Conservation (phyloP, 1,140 invertebrate genomes). For the Drosophila serrata region DNA sequence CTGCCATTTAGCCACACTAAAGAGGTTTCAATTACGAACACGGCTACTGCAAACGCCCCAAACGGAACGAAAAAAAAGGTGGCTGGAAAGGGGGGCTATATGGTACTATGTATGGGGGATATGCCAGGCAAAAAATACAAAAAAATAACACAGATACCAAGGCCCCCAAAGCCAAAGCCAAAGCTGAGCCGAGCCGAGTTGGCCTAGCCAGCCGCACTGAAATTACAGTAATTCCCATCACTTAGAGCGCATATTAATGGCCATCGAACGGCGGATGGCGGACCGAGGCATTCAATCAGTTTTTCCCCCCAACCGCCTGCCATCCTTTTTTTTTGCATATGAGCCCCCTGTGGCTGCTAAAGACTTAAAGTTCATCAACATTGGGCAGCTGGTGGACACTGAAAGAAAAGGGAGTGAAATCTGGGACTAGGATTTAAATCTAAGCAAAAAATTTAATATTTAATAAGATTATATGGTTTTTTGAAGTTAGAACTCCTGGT, state of each 20-base stretch:
- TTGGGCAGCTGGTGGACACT: constrained; percentile 15
- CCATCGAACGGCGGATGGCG: constrained; percentile 68
- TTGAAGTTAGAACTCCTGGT: too few species aligned
- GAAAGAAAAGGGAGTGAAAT: background rate
- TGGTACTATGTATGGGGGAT: constrained; percentile 13
- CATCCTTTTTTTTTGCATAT: constrained; percentile 40
- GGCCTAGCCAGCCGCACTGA: constrained; percentile 65
- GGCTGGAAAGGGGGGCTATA: background rate
- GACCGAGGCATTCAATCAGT: constrained; percentile 58
- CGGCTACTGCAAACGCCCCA: constrained; percentile 72
- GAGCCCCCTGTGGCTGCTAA: constrained; percentile 31
- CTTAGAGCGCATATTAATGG: constrained; percentile 85
- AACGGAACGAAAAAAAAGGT: constrained; percentile 36
- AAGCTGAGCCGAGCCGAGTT: constrained; percentile 19
- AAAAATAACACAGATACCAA: constrained; percentile 12
- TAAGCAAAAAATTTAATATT: too few species aligned
- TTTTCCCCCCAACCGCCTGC: constrained; percentile 12
- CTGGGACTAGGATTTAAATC: too few species aligned
- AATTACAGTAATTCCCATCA: constrained; percentile 85
- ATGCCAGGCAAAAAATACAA: constrained; percentile 30
- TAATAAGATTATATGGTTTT: too few species aligned
- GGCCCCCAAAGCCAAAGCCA: constrained; percentile 50
- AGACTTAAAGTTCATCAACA: constrained; percentile 55
- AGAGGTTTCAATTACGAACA: constrained; percentile 82
- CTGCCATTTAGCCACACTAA: constrained; percentile 81